Percentiles rank a stretch among this genome's conserved stretches.
These are phyloP conservation scores for Drosophila ustulata DNA, from an alignment of 2,888 invertebrate species.

Conservation along the genomic window DNA sequence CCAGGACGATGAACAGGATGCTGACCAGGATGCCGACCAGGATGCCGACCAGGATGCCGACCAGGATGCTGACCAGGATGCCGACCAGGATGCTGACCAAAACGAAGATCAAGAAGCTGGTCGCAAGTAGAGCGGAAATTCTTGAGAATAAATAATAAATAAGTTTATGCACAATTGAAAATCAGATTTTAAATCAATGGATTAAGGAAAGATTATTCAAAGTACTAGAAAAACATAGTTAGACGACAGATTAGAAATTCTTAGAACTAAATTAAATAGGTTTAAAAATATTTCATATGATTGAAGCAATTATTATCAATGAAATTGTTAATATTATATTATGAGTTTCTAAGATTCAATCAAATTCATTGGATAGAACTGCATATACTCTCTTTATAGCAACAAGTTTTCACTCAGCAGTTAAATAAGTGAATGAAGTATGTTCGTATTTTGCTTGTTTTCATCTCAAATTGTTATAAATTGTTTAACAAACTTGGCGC, in stretches of 20 bases:
- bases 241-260: too few relatives aligned
- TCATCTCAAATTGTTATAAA: constrained; percentile 48
- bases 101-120: not conserved
- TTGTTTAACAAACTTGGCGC: constrained; percentile 51
- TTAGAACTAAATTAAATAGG: too few relatives aligned
- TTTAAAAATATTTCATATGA: too few relatives aligned
- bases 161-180: not conserved
- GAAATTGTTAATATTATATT: too few relatives aligned
- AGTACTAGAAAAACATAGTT: too few relatives aligned
- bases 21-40: constrained; percentile 10
- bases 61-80: not conserved
- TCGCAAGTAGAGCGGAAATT: not conserved
- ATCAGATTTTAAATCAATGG: not conserved
- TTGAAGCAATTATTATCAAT: too few relatives aligned
- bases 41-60: not conserved
- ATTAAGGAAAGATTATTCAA: not conserved
- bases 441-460: not conserved
- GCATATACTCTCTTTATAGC: not conserved
- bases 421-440: not conserved
- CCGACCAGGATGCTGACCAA: not conserved
- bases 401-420: not conserved
- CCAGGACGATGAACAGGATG: constrained; percentile 4
- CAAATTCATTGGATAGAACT: not conserved
- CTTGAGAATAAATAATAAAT: constrained; percentile 3
- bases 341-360: too few relatives aligned